Evolutionary conservation across 2,113 vertebrate species (phyloP).

Genomic region (Origma solitaria): DNA sequence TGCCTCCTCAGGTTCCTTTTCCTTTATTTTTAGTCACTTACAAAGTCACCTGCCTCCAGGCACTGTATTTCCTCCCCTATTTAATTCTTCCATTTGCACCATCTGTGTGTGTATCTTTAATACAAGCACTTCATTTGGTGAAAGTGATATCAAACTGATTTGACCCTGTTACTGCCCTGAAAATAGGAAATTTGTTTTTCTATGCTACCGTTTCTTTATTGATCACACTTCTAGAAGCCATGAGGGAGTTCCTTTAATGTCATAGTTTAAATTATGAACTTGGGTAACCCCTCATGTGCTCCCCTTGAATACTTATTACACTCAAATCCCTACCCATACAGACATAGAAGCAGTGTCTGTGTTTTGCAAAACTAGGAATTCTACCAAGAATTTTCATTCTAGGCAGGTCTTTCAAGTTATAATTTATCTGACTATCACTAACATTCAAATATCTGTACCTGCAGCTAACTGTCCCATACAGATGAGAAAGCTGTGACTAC

Average conservation of each 20-base stretch:
- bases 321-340: background rate
- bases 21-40: background rate
- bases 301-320: background rate
- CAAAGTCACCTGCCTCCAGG: slow-evolving; percentile 37
- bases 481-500: background rate
- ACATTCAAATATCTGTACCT: background rate
- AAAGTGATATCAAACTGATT: background rate
- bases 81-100: slow-evolving; percentile 3
- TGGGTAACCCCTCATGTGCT: background rate
- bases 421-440: background rate
- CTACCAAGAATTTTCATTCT: background rate
- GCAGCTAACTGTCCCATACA: background rate
- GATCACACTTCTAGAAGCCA: background rate
- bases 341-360: background rate
- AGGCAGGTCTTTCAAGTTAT: background rate
- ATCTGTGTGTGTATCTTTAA: background rate
- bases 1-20: background rate
- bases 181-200: slow-evolving; percentile 9
- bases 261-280: background rate
- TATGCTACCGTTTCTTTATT: background rate
- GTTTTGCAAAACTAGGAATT: background rate
- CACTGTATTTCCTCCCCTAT: background rate
- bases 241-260: background rate
- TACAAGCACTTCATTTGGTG: background rate
- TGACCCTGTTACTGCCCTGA: background rate